phyloP scores from a whole-genome alignment of 23 tunicate genomes.

The Halocynthia aurantium region DNA sequence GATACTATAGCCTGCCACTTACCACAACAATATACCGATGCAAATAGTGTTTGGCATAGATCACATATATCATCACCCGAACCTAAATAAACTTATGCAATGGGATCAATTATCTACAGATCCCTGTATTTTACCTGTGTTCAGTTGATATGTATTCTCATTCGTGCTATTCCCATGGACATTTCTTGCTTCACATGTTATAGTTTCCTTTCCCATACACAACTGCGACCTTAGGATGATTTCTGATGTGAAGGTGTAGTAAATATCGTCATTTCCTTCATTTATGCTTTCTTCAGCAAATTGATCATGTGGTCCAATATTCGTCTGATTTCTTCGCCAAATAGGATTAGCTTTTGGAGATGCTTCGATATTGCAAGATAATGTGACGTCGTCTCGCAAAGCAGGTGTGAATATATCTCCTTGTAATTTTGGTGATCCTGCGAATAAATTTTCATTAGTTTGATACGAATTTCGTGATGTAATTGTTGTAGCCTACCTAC shows the following conservation, averaged over 20 bases:
- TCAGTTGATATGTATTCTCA: neutral
- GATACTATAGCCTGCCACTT: neutral
- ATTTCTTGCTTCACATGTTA: conserved; percentile 4
- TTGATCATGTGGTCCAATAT: neutral
- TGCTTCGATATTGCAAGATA: conserved; percentile 5
- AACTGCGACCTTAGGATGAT: neutral
- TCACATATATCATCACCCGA: neutral
- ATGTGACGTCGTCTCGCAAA: neutral
- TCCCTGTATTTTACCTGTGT: conserved; percentile 4
- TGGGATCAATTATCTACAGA: too few relatives aligned
- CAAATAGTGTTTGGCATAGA: neutral
- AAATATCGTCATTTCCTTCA: neutral
- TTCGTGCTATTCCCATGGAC: neutral
- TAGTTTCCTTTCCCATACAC: neutral
- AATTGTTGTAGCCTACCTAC: neutral
- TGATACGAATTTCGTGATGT: neutral
- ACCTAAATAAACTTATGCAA: too few relatives aligned
- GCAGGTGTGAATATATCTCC: neutral
- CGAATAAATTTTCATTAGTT: neutral
- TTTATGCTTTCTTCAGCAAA: neutral
- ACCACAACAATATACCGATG: neutral
- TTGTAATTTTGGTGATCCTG: conserved; percentile 3
- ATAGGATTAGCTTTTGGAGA: neutral
- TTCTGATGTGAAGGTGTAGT: neutral
- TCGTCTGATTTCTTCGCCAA: neutral